Percentiles rank a stretch among this genome's conserved stretches.
These are phyloP conservation scores for Phyllotreta striolata DNA, from an alignment of 2,888 invertebrate species.

Conservation along the genomic window DNA sequence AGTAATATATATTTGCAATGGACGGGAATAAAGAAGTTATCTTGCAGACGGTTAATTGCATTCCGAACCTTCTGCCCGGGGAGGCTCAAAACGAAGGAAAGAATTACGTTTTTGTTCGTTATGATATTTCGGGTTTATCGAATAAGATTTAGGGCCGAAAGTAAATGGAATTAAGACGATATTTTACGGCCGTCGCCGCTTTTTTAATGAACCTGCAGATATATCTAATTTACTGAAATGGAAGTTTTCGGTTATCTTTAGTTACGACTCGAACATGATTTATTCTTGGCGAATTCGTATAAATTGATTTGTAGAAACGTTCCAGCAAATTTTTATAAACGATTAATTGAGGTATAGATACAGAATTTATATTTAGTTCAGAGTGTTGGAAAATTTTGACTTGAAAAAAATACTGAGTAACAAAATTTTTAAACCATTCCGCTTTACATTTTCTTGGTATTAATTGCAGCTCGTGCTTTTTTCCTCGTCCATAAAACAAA, in stretches of 20 bases:
- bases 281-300: too few species aligned
- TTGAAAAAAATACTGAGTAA: conserved; percentile 3
- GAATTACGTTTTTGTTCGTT: conserved; percentile 43
- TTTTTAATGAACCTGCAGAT: conserved; percentile 26
- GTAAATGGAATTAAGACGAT: conserved; percentile 34
- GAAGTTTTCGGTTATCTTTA: conserved; percentile 15
- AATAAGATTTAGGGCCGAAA: conserved; percentile 35
- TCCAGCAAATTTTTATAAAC: too few species aligned
- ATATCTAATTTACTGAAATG: conserved; percentile 20
- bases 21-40: conserved; percentile 58
- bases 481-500: conserved; percentile 1
- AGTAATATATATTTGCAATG: conserved; percentile 61
- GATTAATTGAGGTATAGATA: too few species aligned
- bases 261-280: too few species aligned
- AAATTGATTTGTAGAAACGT: too few species aligned
- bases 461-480: not conserved
- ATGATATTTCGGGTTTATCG: conserved; percentile 45
- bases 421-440: not conserved
- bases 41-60: conserved; percentile 56
- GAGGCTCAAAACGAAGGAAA: conserved; percentile 30
- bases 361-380: too few species aligned
- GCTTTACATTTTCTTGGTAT: not conserved
- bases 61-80: conserved; percentile 48
- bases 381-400: too few species aligned
- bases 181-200: conserved; percentile 22